Base-by-base conservation (phyloP, 2,797 vertebrate genomes). In the Centropyge bicolor region DNA sequence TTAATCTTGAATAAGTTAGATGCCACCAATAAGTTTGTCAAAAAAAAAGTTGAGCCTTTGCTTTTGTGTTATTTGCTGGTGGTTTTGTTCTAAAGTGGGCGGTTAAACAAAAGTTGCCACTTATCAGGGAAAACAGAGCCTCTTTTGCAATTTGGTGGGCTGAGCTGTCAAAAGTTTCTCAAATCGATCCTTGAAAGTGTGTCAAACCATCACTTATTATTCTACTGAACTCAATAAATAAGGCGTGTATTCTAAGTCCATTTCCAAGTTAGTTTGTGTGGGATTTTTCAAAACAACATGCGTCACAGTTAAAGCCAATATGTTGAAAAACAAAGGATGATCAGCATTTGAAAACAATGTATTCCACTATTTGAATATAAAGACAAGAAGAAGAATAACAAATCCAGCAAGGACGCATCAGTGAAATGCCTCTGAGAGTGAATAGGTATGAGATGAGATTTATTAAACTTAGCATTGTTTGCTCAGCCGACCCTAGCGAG, bases 151-250 rank as follows among this genome's bases (percentile, higher is more conserved):
- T 51, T 48, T 54, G 40, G 83, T 70, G 59, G 77, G 77, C 61
- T 65, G 80, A 85, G 48, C 80, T 80, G 82, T 85, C 74, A 78
- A 60, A 56, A 22, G 7, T 31, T 61, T 56, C 36, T 6, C 16
- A 12, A 52, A 16, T 38, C 38, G 45, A n/a, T 63, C 5, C 46
- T 22, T 43, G 8, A 73, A 64, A 75, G 4, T 77, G 55, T 54
- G 20, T 2, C 14, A 49, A 69, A 40, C 27, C n/a, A 74, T 20
- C 62, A 48, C 22, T 24, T 14, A 51, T 43, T n/a, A 62, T 56
- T 67, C 31, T 41, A 8, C 31, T 19, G 40, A 61, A 35, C 12
- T 36, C 6, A 49, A 35, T 3, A 55, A 54, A 57, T 46, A 52
- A 45, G 59, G 16, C 22, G 9, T 52, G 46, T 46, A 16, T 31